phyloP scores from a whole-genome alignment of 2,113 vertebrate species.

The Periophthalmodon schlosseri region DNA sequence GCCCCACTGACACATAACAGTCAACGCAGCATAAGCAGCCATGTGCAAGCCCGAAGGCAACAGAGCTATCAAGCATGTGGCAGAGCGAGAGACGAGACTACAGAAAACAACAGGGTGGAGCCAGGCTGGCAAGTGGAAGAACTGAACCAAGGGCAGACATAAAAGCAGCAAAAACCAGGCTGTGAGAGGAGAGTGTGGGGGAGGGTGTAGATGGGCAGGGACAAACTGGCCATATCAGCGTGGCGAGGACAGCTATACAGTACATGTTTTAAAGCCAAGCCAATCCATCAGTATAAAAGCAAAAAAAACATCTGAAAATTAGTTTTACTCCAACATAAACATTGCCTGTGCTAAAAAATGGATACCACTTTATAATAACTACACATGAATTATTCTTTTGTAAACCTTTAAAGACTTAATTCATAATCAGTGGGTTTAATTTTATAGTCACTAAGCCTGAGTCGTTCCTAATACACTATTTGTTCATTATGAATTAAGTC shows the following conservation, averaged over 20 bases:
- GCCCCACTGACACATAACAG: constrained; percentile 74
- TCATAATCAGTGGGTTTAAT: no score
- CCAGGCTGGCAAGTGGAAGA: constrained; percentile 31
- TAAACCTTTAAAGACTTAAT: no score
- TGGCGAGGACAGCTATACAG: constrained; percentile 7
- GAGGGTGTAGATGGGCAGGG: constrained; percentile 22
- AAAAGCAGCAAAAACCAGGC: constrained; percentile 50
- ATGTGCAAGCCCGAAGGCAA: constrained; percentile 49
- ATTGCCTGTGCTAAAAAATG: neutral
- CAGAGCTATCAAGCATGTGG: constrained; percentile 38
- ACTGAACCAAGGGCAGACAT: constrained; percentile 28
- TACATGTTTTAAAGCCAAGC: neutral
- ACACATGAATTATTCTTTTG: no score
- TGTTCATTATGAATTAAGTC: no score
- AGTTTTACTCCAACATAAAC: neutral
- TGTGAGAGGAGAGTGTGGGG: constrained; percentile 40
- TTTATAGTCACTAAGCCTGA: no score
- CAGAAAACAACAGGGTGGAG: constrained; percentile 25
- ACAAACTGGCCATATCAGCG: constrained; percentile 30
- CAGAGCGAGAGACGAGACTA: constrained; percentile 14
- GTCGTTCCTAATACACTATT: no score
- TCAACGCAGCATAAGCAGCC: constrained; percentile 45
- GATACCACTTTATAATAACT: no score
- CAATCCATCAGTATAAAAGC: neutral
- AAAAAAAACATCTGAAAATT: neutral